These are phyloP conservation scores for Andricus quercusramuli DNA, from an alignment of 2,888 invertebrate genomes.

Conservation along the genomic window DNA sequence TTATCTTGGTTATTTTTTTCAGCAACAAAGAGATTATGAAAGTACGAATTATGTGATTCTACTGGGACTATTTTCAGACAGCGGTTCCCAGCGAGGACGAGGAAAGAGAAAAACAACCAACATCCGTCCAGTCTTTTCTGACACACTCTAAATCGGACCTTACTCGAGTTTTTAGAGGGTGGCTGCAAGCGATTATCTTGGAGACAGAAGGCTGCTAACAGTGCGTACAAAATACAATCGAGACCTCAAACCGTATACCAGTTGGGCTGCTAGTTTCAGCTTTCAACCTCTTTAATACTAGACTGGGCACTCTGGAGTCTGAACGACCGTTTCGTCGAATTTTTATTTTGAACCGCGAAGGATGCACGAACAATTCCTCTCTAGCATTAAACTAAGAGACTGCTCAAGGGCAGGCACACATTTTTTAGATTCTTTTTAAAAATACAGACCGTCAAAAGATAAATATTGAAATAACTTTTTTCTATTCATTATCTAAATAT, in stretches of 20 bases:
- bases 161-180: constrained; percentile 35
- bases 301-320: constrained; percentile 14
- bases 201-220: constrained; percentile 34
- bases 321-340: constrained; percentile 32
- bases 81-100: constrained; percentile 8
- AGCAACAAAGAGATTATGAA: neutral
- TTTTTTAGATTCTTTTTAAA: constrained; percentile 22
- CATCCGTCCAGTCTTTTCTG: constrained; percentile 30
- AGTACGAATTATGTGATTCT: constrained; percentile 11
- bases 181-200: constrained; percentile 37
- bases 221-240: constrained; percentile 41
- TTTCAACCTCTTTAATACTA: constrained; percentile 37
- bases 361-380: constrained; percentile 36
- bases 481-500: no score
- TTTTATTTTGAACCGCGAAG: constrained; percentile 39
- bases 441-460: neutral
- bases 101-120: constrained; percentile 7
- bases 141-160: constrained; percentile 29
- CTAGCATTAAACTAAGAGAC: constrained; percentile 34
- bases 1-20: neutral
- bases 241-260: neutral
- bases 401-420: constrained; percentile 9
- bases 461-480: neutral
- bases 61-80: constrained; percentile 3
- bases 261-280: constrained; percentile 36